Conservation (phyloP, 2,113 vertebrate species). For the Salvelinus alpinus region DNA sequence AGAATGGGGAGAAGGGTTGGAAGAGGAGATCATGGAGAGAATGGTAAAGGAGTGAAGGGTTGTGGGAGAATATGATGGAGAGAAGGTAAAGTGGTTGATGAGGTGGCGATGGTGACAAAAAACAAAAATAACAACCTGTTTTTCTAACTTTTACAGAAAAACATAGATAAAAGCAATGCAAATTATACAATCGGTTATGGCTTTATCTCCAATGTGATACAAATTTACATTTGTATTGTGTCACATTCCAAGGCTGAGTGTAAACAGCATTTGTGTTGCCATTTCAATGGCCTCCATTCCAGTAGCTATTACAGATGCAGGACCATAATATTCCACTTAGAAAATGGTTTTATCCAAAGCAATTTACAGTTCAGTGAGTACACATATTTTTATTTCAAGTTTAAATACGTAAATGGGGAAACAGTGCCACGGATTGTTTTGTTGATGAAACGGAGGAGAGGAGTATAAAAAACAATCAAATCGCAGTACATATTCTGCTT, state of each 20-base stretch:
- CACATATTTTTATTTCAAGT: no score
- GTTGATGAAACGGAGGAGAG: no score
- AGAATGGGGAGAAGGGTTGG: constrained; percentile 6
- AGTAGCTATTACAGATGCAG: no score
- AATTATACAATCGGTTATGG: constrained; percentile 39
- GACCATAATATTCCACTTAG: no score
- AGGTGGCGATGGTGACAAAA: not conserved
- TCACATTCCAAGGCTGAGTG: constrained; percentile 44
- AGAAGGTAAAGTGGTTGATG: constrained; percentile 1
- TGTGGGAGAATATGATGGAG: constrained; percentile 14
- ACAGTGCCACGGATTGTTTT: no score
- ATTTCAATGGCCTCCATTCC: not conserved
- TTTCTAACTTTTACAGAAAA: constrained; percentile 2
- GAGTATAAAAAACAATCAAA: no score
- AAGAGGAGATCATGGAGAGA: no score
- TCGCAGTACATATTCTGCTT: no score
- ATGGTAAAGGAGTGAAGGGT: no score
- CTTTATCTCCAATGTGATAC: constrained; percentile 34
- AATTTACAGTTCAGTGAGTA: no score
- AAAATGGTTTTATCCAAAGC: no score
- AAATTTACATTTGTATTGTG: constrained; percentile 48
- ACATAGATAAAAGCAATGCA: not conserved
- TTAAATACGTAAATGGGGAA: no score
- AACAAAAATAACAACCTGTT: not conserved
- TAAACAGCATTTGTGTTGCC: constrained; percentile 68